These are phyloP conservation scores for Pemphigus obesinymphae DNA, from an alignment of 1,140 invertebrate genomes.

Conservation along the genomic window DNA sequence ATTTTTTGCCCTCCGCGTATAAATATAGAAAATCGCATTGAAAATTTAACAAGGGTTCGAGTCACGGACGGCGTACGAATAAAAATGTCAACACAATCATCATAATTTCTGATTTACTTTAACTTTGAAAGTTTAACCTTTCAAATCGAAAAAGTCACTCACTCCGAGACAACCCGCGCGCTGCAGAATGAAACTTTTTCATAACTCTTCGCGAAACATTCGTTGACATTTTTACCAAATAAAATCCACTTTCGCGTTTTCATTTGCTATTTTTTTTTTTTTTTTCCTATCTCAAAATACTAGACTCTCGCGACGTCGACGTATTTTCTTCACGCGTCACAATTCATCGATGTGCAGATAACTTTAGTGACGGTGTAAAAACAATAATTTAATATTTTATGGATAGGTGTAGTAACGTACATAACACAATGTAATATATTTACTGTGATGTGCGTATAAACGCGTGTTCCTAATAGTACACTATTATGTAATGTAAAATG, in stretches of 20 bases:
- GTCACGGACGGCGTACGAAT: not conserved
- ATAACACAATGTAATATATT: not conserved
- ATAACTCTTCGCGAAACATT: slow-evolving; percentile 2
- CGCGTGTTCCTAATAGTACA: not conserved
- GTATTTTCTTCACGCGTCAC: not conserved
- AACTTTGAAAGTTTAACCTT: slow-evolving; percentile 9
- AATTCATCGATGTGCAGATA: not conserved
- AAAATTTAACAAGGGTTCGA: not conserved
- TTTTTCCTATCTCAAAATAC: not conserved
- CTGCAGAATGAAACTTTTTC: not conserved
- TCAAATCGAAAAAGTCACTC: slow-evolving; percentile 11
- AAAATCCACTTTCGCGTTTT: not conserved
- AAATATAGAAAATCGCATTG: not conserved
- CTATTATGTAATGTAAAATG: too few species aligned
- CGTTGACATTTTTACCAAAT: not conserved
- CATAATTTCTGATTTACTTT: slow-evolving; percentile 9
- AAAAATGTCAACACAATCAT: slow-evolving; percentile 24
- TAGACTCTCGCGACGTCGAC: too few species aligned
- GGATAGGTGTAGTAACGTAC: not conserved
- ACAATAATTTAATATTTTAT: too few species aligned
- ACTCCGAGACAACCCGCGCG: not conserved
- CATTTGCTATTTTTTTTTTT: not conserved
- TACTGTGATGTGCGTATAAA: not conserved
- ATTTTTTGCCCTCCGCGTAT: not conserved
- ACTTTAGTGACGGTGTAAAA: not conserved